These are phyloP conservation scores for Synergus laeviventris DNA, from an alignment of 2,888 invertebrate genomes.

Conservation along the genomic window DNA sequence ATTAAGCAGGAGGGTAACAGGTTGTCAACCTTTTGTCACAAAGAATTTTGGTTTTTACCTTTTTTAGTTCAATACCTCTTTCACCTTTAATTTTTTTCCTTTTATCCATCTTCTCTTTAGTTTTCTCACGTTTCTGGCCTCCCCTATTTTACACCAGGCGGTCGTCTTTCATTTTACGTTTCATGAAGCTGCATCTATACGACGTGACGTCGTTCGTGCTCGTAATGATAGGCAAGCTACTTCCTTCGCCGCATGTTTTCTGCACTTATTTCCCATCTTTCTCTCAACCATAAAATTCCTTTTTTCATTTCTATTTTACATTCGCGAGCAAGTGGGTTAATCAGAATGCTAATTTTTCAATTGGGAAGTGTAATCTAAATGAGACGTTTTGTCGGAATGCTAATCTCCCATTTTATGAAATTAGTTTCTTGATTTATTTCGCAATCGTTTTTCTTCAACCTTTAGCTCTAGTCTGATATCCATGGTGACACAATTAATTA, in stretches of 20 bases:
- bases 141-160: conserved; percentile 22
- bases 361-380: background rate
- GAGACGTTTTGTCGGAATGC: too few species aligned
- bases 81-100: conserved; percentile 17
- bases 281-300: conserved; percentile 6
- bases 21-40: conserved; percentile 55
- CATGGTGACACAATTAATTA: too few species aligned
- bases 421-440: too few species aligned
- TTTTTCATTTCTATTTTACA: conserved; percentile 23
- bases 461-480: too few species aligned
- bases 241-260: conserved; percentile 27
- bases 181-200: conserved; percentile 27
- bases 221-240: conserved; percentile 33
- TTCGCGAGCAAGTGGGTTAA: conserved; percentile 1
- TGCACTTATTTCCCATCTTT: conserved; percentile 31
- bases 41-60: conserved; percentile 19
- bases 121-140: conserved; percentile 26
- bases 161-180: conserved; percentile 34
- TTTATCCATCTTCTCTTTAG: background rate
- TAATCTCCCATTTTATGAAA: too few species aligned
- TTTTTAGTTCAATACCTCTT: conserved; percentile 17
- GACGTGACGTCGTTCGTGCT: conserved; percentile 29
- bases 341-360: conserved; percentile 11
- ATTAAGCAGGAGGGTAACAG: conserved; percentile 53
- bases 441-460: too few species aligned